These are phyloP conservation scores for Centruroides sculpturatus DNA, from an alignment of 1,140 invertebrate species.

Conservation along the genomic window DNA sequence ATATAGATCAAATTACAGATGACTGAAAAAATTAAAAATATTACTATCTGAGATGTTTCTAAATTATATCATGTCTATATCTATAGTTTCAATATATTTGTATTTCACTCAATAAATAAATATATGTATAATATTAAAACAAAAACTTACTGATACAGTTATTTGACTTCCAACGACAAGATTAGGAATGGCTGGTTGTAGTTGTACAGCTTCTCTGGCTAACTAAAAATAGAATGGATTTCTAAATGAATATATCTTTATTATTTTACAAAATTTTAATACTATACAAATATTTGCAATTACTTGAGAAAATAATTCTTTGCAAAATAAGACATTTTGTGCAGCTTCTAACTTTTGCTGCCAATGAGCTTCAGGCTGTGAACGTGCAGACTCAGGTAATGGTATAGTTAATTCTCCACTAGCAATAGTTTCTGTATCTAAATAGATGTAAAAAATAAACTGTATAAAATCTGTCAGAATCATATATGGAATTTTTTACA, in stretches of 20 bases:
- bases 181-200: slow-evolving; percentile 82
- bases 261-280: not conserved
- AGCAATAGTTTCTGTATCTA: slow-evolving; percentile 33
- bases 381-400: slow-evolving; percentile 28
- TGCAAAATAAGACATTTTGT: slow-evolving; percentile 94
- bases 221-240: slow-evolving; percentile 31
- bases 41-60: no score
- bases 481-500: not conserved
- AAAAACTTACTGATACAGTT: slow-evolving; percentile 62
- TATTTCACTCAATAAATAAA: no score
- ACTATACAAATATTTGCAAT: not conserved
- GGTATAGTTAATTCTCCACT: slow-evolving; percentile 30
- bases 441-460: not conserved
- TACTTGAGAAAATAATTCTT: slow-evolving; percentile 82
- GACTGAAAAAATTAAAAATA: no score
- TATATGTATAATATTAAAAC: no score
- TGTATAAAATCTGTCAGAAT: not conserved
- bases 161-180: slow-evolving; percentile 96
- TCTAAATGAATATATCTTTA: not conserved
- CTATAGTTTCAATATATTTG: no score
- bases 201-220: slow-evolving; percentile 82
- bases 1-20: no score
- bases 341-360: slow-evolving; percentile 88
- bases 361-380: slow-evolving; percentile 68
- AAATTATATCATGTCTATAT: no score